These are phyloP conservation scores for Palythoa heliodiscus DNA, from an alignment of 92 coral and sea anemone species.

Conservation along the genomic window DNA sequence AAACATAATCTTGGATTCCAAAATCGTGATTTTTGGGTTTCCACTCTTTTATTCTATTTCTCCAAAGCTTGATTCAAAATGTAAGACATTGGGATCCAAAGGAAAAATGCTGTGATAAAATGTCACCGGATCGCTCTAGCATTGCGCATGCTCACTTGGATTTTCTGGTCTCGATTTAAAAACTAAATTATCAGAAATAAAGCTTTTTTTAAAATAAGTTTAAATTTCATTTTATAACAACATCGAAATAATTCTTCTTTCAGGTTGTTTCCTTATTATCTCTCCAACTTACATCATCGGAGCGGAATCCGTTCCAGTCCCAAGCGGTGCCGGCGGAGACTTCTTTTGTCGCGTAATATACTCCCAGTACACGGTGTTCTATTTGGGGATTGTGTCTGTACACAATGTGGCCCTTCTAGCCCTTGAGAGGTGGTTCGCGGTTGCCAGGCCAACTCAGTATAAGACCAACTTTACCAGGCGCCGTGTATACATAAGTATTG, in stretches of 20 bases:
- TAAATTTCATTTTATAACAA: too few relatives aligned
- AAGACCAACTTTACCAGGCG: slow-evolving; percentile 58
- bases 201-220: too few relatives aligned
- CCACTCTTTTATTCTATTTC: too few relatives aligned
- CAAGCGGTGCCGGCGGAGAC: slow-evolving; percentile 81
- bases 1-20: too few relatives aligned
- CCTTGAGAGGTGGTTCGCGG: slow-evolving; percentile 79
- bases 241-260: not conserved
- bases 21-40: too few relatives aligned
- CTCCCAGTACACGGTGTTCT: slow-evolving; percentile 76
- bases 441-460: slow-evolving; percentile 68
- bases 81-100: too few relatives aligned
- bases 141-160: too few relatives aligned
- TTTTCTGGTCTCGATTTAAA: too few relatives aligned
- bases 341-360: slow-evolving; percentile 80
- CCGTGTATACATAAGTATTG: slow-evolving; percentile 40
- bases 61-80: too few relatives aligned
- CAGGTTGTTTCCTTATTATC: slow-evolving; percentile 70
- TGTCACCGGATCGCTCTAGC: too few relatives aligned
- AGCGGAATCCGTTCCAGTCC: slow-evolving; percentile 70
- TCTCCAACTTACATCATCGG: slow-evolving; percentile 80
- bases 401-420: slow-evolving; percentile 75
- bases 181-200: too few relatives aligned
- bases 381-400: slow-evolving; percentile 85
- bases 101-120: too few relatives aligned